A percentile compares a stretch with the other conserved stretches of the same genome.
Conservation (phyloP, 2,113 vertebrate genomes). For the Tautogolabrus adspersus region DNA sequence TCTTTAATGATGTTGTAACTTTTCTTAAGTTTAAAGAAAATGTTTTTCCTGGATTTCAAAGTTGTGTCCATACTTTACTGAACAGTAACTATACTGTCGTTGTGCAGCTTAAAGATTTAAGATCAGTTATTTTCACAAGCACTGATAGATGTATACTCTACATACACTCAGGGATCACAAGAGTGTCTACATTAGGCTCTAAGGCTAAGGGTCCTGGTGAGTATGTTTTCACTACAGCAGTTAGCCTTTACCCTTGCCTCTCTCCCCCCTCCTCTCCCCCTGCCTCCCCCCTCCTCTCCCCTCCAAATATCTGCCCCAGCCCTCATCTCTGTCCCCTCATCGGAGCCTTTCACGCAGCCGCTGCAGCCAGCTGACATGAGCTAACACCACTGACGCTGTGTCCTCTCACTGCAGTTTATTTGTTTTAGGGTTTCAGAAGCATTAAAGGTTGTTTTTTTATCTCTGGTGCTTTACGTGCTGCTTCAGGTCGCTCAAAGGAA, state of each 20-base stretch:
- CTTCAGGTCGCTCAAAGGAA: conserved; percentile 15
- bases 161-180: conserved; percentile 73
- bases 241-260: conserved; percentile 37
- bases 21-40: neutral
- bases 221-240: conserved; percentile 71
- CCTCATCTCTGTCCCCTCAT: conserved; percentile 32
- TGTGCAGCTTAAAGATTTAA: conserved; percentile 11
- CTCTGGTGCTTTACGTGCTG: conserved; percentile 32
- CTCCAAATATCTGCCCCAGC: conserved; percentile 23
- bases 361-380: conserved; percentile 44
- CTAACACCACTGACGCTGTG: conserved; percentile 65
- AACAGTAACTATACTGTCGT: neutral
- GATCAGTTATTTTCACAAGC: neutral
- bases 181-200: conserved; percentile 67
- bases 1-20: no score
- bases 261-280: neutral
- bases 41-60: neutral
- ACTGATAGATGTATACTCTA: conserved; percentile 76
- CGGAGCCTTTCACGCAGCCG: conserved; percentile 35
- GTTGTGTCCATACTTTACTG: neutral
- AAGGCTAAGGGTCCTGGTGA: conserved; percentile 76
- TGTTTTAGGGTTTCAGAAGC: conserved; percentile 5
- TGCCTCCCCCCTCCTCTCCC: neutral
- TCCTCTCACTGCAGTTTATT: conserved; percentile 34
- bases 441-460: conserved; percentile 5